phyloP scores from a whole-genome alignment of 2,797 vertebrate genomes.

The Cynopterus sphinx region DNA sequence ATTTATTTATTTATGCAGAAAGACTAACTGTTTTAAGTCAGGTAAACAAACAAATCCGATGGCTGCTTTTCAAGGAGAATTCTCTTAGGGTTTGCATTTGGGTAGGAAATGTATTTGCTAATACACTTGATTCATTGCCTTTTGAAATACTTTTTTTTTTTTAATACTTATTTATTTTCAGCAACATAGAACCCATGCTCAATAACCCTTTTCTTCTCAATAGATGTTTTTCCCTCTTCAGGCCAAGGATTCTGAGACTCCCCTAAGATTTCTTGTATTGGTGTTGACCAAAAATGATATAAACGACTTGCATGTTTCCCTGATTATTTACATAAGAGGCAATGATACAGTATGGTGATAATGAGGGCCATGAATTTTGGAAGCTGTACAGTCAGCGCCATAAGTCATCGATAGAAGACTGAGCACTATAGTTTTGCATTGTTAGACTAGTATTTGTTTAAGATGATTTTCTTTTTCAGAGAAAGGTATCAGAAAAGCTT shows the following conservation, averaged over 20 bases:
- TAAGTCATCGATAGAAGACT: neutral
- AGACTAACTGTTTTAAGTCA: neutral
- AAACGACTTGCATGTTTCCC: slow-evolving; percentile 45
- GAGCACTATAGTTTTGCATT: neutral
- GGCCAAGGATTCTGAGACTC: neutral
- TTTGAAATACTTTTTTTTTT: slow-evolving; percentile 69
- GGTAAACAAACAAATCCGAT: neutral
- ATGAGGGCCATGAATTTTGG: slow-evolving; percentile 9
- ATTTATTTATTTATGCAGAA: no score
- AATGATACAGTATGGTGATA: slow-evolving; percentile 37
- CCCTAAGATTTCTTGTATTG: neutral
- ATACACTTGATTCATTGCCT: slow-evolving; percentile 49
- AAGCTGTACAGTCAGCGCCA: neutral
- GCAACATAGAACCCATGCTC: slow-evolving; percentile 23
- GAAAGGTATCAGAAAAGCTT: slow-evolving; percentile 35
- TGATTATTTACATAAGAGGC: slow-evolving; percentile 51
- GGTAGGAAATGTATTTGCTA: slow-evolving; percentile 44
- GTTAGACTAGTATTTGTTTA: slow-evolving; percentile 60
- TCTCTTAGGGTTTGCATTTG: slow-evolving; percentile 40
- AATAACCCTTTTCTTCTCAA: slow-evolving; percentile 17
- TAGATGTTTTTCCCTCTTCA: neutral
- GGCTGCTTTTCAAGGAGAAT: neutral
- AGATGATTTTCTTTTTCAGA: slow-evolving; percentile 42
- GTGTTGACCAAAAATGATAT: slow-evolving; percentile 60
- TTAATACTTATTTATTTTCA: slow-evolving; percentile 65